phyloP scores from a whole-genome alignment of 2,888 invertebrate species.

The Andrena praecox region DNA sequence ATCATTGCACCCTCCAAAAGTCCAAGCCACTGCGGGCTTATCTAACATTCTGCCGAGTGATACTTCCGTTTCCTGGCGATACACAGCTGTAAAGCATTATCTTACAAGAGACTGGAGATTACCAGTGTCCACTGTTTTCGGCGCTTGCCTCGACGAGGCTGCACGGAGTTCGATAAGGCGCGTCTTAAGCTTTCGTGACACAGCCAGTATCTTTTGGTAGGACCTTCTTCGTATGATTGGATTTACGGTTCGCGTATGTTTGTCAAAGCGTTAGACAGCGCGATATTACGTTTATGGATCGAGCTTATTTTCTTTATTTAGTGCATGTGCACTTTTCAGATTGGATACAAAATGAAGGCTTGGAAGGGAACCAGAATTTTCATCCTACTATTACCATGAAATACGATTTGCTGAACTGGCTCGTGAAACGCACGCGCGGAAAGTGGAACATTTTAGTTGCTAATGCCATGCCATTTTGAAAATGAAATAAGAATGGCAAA shows the following conservation, averaged over 20 bases:
- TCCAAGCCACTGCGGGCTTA: no score
- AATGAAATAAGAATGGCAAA: conserved; percentile 26
- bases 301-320: neutral
- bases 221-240: no score
- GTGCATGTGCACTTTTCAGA: neutral
- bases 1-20: no score
- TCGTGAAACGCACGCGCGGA: neutral
- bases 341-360: neutral
- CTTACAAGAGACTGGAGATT: no score
- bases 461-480: conserved; percentile 23
- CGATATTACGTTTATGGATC: neutral
- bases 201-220: no score
- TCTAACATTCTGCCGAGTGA: no score
- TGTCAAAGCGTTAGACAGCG: neutral
- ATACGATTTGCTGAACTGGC: neutral
- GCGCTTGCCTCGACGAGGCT: no score
- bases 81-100: no score
- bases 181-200: no score
- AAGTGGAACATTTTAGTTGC: conserved; percentile 29
- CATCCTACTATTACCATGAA: neutral
- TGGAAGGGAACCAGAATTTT: neutral
- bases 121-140: no score
- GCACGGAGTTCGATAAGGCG: no score
- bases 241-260: neutral
- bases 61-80: no score